Evolutionary conservation across 2,888 invertebrate genomes (phyloP), one percentile per base, ranked within the genome.

Genomic region (Apamea epomidion): DNA sequence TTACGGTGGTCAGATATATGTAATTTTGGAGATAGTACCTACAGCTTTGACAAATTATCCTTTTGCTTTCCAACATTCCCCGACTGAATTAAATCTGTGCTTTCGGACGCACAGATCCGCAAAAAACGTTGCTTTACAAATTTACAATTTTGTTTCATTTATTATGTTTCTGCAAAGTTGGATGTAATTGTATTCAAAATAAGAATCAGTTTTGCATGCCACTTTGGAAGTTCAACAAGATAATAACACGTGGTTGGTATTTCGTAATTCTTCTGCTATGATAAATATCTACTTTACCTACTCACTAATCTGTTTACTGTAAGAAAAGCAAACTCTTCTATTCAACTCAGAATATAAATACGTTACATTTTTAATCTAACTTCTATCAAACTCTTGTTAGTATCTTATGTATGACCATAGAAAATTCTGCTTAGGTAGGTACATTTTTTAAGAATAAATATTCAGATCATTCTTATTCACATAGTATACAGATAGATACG

Each of bases 321-420:
- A 29, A 51, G 21, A 51, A 54, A 69, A 75, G 51, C 32, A 25
- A 65, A 51, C 48, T n/a, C 32, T 14, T 68, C 29, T 42, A 42
- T 21, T 60, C 42, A 72, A 42, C 25, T 60, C 4, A 8, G 14
- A 60, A 42, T 73, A 62, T 21, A 73, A 73, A 21, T n/a, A 73
- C 21, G 18, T 73, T 14, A n/a, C 25, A 6, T 29, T 25, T 76
- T 29, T 51, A 51, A 64, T 77, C 76, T 76, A 12, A 77, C 14
- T 76, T 64, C 32, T 37, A 70, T 29, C 8, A 21, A 72, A 82
- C 37, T 82, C 82, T 64, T 68, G 76, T 82, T 82, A 29, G 71
- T 76, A 58, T 62, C 45, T 62, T 65, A 67, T 32, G n/a, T 51
- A n/a, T 29, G 29, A 64, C 16, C 25, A 14, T 48, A 29, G 29